Evolutionary conservation across 2,797 vertebrate species (phyloP).

Genomic region (Graptemys geographica): DNA sequence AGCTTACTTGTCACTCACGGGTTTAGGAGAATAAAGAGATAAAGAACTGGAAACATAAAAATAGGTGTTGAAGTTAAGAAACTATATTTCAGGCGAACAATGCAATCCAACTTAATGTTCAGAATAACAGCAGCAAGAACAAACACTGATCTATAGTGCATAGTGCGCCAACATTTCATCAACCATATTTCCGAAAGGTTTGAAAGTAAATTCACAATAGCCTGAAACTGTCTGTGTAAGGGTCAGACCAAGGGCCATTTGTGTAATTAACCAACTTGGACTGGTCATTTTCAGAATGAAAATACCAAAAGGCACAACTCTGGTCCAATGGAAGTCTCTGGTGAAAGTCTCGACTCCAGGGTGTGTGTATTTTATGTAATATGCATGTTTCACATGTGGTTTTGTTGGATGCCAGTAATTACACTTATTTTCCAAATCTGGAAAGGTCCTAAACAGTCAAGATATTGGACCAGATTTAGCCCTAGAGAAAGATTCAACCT

Average conservation of each 20-base stretch:
- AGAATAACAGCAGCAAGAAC: background rate
- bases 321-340: conserved; percentile 3
- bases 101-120: background rate
- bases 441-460: background rate
- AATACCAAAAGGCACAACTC: conserved; percentile 7
- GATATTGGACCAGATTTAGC: background rate
- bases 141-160: rapidly evolving
- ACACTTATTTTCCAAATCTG: too few species aligned
- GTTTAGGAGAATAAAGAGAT: background rate
- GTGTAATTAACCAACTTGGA: conserved; percentile 1
- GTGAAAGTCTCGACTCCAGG: background rate
- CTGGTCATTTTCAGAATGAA: background rate
- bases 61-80: background rate
- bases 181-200: background rate
- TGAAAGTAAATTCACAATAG: background rate
- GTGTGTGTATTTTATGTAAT: background rate
- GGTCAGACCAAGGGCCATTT: background rate
- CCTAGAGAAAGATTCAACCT: background rate
- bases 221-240: background rate
- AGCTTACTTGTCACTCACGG: background rate
- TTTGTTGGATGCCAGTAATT: background rate
- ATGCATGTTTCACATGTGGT: background rate
- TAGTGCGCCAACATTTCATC: rapidly evolving
- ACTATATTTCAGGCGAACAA: background rate
- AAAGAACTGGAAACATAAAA: background rate